Percentiles rank a stretch among this genome's conserved stretches.
These are phyloP conservation scores for Nannobrachium achirus DNA, from an alignment of 2,113 vertebrate species.

Conservation along the genomic window DNA sequence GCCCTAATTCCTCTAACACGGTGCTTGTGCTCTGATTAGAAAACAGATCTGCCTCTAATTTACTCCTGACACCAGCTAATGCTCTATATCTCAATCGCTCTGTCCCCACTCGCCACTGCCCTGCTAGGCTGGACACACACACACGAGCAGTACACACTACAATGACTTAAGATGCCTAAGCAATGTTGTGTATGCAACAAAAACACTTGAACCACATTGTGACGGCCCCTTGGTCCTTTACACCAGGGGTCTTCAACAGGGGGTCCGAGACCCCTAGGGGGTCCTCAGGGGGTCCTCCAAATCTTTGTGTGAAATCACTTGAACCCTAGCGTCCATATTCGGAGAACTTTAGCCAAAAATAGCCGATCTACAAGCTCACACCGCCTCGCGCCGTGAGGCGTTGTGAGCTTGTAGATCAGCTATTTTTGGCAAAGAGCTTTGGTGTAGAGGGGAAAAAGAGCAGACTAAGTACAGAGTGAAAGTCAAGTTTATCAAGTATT, in stretches of 20 bases:
- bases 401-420: too few species aligned
- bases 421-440: too few species aligned
- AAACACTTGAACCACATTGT: background rate
- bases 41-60: slow-evolving; percentile 96
- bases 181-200: background rate
- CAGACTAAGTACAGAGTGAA: too few species aligned
- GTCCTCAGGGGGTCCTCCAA: too few species aligned
- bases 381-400: too few species aligned
- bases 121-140: slow-evolving; percentile 44
- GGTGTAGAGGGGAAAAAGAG: too few species aligned
- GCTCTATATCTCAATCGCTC: slow-evolving; percentile 89
- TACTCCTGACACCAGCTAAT: slow-evolving; percentile 94
- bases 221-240: background rate
- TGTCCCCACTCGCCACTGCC: slow-evolving; percentile 59
- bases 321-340: too few species aligned
- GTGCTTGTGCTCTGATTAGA: slow-evolving; percentile 97
- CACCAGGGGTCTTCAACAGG: slow-evolving; percentile 59
- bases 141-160: slow-evolving; percentile 5
- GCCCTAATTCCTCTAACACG: slow-evolving; percentile 95
- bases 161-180: slow-evolving; percentile 10
- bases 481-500: too few species aligned
- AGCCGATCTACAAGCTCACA: too few species aligned
- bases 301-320: too few species aligned
- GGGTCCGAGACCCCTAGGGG: too few species aligned
- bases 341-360: too few species aligned